Percentiles rank a stretch among this genome's conserved stretches.
Evolutionary conservation across 2,888 invertebrate genomes (phyloP).

Genomic region (Caenorhabditis parvicauda): DNA sequence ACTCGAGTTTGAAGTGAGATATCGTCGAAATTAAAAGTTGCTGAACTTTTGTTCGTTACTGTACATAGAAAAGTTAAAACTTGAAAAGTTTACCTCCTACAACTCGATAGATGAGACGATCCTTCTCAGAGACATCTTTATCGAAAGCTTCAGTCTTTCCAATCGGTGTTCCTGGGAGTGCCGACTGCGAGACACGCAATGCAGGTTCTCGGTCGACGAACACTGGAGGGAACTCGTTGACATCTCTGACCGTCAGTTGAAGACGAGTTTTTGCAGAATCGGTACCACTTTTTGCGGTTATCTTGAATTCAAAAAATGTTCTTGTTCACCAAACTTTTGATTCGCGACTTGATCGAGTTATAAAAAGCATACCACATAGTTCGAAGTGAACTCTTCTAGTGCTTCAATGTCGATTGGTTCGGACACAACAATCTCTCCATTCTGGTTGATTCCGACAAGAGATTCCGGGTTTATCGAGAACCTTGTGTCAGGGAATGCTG

Average conservation of each 20-base stretch:
- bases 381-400: constrained; percentile 14
- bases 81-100: constrained; percentile 31
- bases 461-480: constrained; percentile 22
- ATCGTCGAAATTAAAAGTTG: too few relatives aligned
- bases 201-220: constrained; percentile 34
- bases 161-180: constrained; percentile 31
- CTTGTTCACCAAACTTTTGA: neutral
- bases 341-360: neutral
- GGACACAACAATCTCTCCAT: constrained; percentile 44
- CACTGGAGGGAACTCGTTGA: constrained; percentile 51
- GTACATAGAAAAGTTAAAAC: neutral
- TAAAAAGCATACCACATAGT: too few relatives aligned
- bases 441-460: constrained; percentile 40
- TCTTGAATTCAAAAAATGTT: neutral
- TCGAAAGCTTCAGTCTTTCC: constrained; percentile 47
- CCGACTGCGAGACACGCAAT: constrained; percentile 6
- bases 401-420: constrained; percentile 29
- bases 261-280: constrained; percentile 33
- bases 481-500: constrained; percentile 3
- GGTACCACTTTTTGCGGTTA: constrained; percentile 11
- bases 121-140: constrained; percentile 37
- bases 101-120: constrained; percentile 30
- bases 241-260: constrained; percentile 51
- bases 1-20: too few relatives aligned
- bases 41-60: too few relatives aligned